Percentiles rank a stretch among this genome's conserved stretches.
Conservation (phyloP, 53 echinoderm and acorn worm genomes). For the Stichopus horrens region DNA sequence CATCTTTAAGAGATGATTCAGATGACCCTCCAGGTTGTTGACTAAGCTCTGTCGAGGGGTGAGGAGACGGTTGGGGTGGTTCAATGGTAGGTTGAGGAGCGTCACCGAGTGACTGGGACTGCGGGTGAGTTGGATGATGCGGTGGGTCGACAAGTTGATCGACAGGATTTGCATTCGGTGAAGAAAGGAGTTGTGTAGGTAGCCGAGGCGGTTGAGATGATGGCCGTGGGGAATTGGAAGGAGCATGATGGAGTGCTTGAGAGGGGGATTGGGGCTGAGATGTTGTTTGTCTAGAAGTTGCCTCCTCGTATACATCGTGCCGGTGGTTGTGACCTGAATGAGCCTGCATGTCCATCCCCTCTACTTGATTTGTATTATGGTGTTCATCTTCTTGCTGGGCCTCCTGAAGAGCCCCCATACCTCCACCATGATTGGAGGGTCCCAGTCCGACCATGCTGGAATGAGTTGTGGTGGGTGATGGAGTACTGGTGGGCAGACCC, state of each 20-base stretch:
- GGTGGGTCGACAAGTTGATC: constrained; percentile 17
- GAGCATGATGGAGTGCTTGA: background rate
- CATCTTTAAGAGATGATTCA: background rate
- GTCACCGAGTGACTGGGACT: background rate
- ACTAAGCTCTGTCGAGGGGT: background rate
- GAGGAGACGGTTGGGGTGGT: background rate
- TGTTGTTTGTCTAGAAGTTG: background rate
- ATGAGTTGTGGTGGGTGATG: constrained; percentile 22
- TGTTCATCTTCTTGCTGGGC: background rate
- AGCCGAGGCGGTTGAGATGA: constrained; percentile 22
- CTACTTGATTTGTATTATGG: background rate
- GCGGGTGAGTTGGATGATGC: background rate
- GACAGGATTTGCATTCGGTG: background rate
- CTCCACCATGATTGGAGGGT: constrained; percentile 23
- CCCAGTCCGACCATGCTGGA: background rate
- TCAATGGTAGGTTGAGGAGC: background rate
- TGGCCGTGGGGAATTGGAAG: background rate
- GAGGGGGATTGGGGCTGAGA: constrained; percentile 14
- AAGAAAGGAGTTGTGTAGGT: constrained; percentile 14
- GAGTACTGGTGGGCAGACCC: constrained; percentile 3
- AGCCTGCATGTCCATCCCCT: background rate
- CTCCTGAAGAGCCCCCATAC: background rate
- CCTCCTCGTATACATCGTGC: background rate
- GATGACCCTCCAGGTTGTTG: background rate
- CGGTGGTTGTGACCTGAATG: background rate